A percentile compares a stretch with the other conserved stretches of the same genome.
phyloP scores from a whole-genome alignment of 2,888 invertebrate genomes.

The Coenonympha glycerion region DNA sequence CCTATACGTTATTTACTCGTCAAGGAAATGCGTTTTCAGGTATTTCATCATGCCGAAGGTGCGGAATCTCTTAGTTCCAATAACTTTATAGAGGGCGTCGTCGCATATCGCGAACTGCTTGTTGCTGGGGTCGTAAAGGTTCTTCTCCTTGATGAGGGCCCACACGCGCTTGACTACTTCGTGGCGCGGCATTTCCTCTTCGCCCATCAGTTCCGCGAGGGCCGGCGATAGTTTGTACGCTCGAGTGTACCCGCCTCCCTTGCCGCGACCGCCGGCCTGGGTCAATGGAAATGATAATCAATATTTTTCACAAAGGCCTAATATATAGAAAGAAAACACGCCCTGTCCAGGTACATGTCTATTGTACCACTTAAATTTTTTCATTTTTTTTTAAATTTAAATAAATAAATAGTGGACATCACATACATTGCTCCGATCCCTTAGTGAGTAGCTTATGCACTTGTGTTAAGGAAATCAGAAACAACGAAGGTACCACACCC shows the following conservation, averaged over 20 bases:
- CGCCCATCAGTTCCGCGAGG: constrained; percentile 88
- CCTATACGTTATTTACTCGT: too few species aligned
- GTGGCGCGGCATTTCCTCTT: constrained; percentile 88
- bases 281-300: too few species aligned
- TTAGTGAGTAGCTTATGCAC: too few species aligned
- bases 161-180: constrained; percentile 93
- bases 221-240: constrained; percentile 90
- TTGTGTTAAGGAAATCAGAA: too few species aligned
- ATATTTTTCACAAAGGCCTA: too few species aligned
- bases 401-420: too few species aligned
- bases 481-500: too few species aligned
- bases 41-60: constrained; percentile 99
- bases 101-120: constrained; percentile 97
- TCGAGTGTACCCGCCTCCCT: constrained; percentile 88
- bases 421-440: too few species aligned
- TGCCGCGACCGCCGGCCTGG: constrained; percentile 58
- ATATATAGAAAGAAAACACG: too few species aligned
- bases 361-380: too few species aligned
- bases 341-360: too few species aligned
- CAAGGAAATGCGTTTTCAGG: constrained; percentile 89
- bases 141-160: constrained; percentile 91
- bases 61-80: constrained; percentile 93
- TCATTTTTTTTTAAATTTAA: too few species aligned
- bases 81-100: constrained; percentile 89
- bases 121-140: constrained; percentile 94